Base-by-base conservation (phyloP, 2,797 vertebrate species). In the Cyclura pinguis region DNA sequence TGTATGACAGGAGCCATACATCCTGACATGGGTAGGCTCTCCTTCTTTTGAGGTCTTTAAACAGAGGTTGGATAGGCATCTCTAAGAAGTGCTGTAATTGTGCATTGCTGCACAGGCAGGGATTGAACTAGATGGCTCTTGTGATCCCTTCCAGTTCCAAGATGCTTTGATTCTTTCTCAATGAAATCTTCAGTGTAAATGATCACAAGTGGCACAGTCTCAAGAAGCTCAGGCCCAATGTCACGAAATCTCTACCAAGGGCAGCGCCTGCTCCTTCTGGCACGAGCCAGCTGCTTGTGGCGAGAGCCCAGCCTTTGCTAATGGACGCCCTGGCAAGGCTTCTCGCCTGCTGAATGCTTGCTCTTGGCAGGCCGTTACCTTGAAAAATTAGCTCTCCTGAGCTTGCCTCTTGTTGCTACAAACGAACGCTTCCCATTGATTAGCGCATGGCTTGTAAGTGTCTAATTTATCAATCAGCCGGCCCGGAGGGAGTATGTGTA, bases 381-480 rank as follows among this genome's bases (percentile, higher is more conserved):
- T 96, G 96, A 96, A 95, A 96, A 96, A 96, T 93, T 94, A 96
- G 96, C 93, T 93, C 88, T 93, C 95, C 91, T 3, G 67, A 93
- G 96, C 94, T 85, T 77, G 91, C 93, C 94, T 92, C 90, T 96
- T 96, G 96, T 95, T 95, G 94, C 94, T 95, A 94, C 95, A 96
- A 95, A 96, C 92, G 93, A 96, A 96, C 93, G 94, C 95, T 96
- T 96, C 96, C 92, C 96, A 96, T 96, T 96, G 96, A 96, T 96
- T 96, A 96, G 94, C 91, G 92, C 93, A 52, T 93, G 94, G 95
- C 93, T 96, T 81, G 0, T 84, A 94, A 96, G 93, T 95, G 95
- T 93, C 96, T 96, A 95, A 96, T 96, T 96, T 96, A 96, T 96
- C 96, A 96, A 93, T 96, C 96, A 94, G 93, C 88, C 80, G 85